Evolutionary conservation across 2,888 invertebrate genomes (phyloP).

Genomic region (Abscondita cerata): DNA sequence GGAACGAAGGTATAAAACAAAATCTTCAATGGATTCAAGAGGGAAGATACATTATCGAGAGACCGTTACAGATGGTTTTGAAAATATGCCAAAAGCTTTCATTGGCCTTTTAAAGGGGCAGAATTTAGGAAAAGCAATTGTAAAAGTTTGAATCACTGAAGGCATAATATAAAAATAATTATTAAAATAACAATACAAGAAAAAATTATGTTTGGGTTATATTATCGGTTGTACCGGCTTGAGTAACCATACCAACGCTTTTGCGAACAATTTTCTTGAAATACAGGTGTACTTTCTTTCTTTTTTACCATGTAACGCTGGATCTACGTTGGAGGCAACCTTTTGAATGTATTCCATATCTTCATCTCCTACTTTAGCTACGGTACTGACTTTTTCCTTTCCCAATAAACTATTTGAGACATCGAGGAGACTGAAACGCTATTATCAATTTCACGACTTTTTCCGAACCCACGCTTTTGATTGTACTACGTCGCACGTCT

Average conservation of each 20-base stretch:
- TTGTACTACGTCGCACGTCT: too few species aligned
- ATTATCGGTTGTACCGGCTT: constrained; percentile 3
- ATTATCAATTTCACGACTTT: too few species aligned
- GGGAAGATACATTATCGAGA: constrained; percentile 76
- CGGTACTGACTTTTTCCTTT: too few species aligned
- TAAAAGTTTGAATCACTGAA: too few species aligned
- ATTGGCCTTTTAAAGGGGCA: constrained; percentile 67
- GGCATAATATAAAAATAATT: too few species aligned
- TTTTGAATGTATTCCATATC: background rate
- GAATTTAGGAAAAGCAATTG: constrained; percentile 75
- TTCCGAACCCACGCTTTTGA: too few species aligned
- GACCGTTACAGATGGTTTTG: constrained; percentile 71
- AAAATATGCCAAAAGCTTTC: constrained; percentile 75
- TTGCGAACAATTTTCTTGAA: background rate
- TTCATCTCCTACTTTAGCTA: background rate
- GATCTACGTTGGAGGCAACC: background rate
- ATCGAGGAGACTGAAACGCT: too few species aligned
- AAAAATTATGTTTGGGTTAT: background rate
- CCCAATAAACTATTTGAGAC: background rate
- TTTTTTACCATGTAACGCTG: background rate
- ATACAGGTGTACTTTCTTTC: too few species aligned
- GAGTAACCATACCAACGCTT: constrained; percentile 5
- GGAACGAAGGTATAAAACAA: constrained; percentile 68
- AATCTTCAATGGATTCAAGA: constrained; percentile 70
- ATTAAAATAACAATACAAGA: too few species aligned